Conservation (phyloP, 2,797 vertebrate genomes). For the Melanotaenia trifasciata region DNA sequence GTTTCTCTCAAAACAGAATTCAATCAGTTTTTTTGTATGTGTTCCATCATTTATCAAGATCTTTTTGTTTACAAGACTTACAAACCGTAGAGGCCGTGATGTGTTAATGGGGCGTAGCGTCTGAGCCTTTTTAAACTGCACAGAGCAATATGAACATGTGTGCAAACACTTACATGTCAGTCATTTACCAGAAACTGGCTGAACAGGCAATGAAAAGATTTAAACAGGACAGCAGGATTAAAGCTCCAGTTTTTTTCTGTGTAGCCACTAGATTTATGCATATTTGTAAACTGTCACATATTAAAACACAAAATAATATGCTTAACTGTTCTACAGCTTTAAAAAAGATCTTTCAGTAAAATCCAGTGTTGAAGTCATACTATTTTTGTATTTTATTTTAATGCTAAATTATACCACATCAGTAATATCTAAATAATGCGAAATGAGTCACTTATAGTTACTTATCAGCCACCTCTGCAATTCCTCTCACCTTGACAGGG, state of each 20-base stretch:
- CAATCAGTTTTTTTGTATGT: background rate
- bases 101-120: background rate
- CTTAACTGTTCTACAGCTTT: background rate
- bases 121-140: background rate
- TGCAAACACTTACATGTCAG: slow-evolving; percentile 12
- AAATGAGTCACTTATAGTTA: background rate
- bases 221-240: background rate
- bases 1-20: background rate
- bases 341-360: background rate
- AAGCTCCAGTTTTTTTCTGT: background rate
- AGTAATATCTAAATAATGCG: background rate
- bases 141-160: background rate
- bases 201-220: background rate
- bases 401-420: background rate
- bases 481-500: slow-evolving; percentile 12
- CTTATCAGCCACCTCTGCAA: slow-evolving; percentile 13
- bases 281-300: background rate
- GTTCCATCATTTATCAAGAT: background rate
- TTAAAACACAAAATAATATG: background rate
- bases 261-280: background rate
- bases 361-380: slow-evolving; percentile 3
- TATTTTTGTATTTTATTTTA: background rate
- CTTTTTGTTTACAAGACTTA: slow-evolving; percentile 16
- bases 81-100: background rate
- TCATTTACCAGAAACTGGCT: slow-evolving; percentile 4